Evolutionary conservation across 2,888 invertebrate genomes (phyloP).

Genomic region (Drosophila stalkeri): DNA sequence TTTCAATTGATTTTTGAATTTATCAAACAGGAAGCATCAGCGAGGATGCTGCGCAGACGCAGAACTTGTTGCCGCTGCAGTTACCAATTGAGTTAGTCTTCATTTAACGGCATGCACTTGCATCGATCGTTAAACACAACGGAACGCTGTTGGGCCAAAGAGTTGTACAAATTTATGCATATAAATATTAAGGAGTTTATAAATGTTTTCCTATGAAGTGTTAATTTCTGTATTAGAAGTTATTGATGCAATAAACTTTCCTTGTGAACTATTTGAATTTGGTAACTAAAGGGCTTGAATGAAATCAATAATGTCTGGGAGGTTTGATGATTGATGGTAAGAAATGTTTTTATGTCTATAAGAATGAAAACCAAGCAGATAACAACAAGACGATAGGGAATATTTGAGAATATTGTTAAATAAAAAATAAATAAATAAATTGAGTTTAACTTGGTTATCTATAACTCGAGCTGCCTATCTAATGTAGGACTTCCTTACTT

Average conservation of each 20-base stretch:
- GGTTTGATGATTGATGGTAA: too few relatives aligned
- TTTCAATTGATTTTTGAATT: conserved; percentile 77
- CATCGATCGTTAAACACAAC: conserved; percentile 21
- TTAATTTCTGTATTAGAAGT: neutral
- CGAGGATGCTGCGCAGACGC: conserved; percentile 45
- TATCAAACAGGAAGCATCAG: conserved; percentile 79
- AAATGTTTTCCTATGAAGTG: neutral
- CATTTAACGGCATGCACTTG: conserved; percentile 70
- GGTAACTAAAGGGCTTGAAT: neutral
- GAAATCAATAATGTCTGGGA: neutral
- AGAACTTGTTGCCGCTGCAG: conserved; percentile 60
- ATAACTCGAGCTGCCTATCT: too few relatives aligned
- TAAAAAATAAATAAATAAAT: too few relatives aligned
- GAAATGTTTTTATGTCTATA: too few relatives aligned
- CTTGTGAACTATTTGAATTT: neutral
- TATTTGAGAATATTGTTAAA: too few relatives aligned
- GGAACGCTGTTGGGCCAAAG: conserved; percentile 24
- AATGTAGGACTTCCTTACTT: too few relatives aligned
- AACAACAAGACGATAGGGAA: too few relatives aligned
- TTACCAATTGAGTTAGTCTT: conserved; percentile 23
- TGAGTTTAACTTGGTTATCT: too few relatives aligned
- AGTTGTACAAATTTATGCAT: conserved; percentile 5
- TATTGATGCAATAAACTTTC: neutral
- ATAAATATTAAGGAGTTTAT: neutral
- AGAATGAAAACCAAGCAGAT: too few relatives aligned